A percentile compares a stretch with the other conserved stretches of the same genome.
phyloP scores from a whole-genome alignment of 2,888 invertebrate genomes.

The Eilema depressum region DNA sequence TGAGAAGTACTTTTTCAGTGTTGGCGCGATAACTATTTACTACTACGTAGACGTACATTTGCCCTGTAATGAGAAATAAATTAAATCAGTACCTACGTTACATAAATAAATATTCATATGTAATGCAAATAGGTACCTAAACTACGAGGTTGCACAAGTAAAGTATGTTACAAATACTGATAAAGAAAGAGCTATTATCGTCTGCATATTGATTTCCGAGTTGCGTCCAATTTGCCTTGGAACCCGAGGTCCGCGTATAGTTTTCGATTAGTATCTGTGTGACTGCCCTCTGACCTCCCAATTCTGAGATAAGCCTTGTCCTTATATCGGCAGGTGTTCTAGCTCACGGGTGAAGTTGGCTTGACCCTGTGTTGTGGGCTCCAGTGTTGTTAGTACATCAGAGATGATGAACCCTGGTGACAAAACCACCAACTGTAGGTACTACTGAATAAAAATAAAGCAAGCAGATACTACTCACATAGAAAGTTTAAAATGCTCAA shows the following conservation, averaged over 20 bases:
- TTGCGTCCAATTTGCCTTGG: neutral
- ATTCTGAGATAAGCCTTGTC: too few relatives aligned
- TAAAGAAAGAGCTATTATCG: neutral
- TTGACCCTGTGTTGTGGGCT: too few relatives aligned
- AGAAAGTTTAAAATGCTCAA: neutral
- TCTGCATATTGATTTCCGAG: neutral
- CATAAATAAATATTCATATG: neutral
- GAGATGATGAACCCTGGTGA: neutral
- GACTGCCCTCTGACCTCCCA: too few relatives aligned
- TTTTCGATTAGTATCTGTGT: too few relatives aligned
- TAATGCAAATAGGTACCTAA: neutral
- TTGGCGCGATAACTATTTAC: neutral
- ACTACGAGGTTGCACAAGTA: neutral
- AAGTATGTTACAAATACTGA: neutral
- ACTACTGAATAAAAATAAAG: neutral
- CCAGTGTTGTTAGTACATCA: neutral
- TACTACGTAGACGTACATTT: slow-evolving; percentile 1
- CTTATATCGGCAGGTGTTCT: too few relatives aligned
- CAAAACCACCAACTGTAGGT: neutral
- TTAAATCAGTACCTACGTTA: too few relatives aligned
- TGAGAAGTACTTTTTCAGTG: too few relatives aligned
- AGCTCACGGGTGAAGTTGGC: too few relatives aligned
- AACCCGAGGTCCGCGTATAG: too few relatives aligned
- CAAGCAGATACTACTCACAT: slow-evolving; percentile 2
- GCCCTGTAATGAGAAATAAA: slow-evolving; percentile 5